A percentile compares a stretch with the other conserved stretches of the same genome.
Evolutionary conservation across 2,113 vertebrate species (phyloP).

Genomic region (Todiramphus chloris): DNA sequence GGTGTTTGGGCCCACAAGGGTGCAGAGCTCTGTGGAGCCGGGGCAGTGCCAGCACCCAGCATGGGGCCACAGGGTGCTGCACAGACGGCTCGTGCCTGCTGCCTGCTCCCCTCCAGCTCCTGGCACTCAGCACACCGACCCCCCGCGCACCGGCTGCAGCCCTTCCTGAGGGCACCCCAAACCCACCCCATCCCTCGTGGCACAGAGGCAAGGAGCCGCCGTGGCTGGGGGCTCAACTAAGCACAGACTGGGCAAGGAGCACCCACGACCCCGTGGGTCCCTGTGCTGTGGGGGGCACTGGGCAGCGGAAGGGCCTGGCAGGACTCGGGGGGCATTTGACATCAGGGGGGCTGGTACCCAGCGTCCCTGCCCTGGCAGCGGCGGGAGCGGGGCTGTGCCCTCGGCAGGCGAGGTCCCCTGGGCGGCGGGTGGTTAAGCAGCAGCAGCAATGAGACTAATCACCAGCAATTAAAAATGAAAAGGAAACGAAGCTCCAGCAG

Average conservation of each 20-base stretch:
- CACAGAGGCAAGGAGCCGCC: rapidly evolving
- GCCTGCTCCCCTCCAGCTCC: background rate
- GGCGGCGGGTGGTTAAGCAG: constrained; percentile 62
- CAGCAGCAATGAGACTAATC: constrained; percentile 74
- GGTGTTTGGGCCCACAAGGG: background rate
- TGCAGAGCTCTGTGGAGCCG: background rate
- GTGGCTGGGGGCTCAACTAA: background rate
- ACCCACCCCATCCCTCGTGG: background rate
- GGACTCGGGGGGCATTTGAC: rapidly evolving
- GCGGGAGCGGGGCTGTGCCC: background rate
- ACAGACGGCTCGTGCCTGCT: background rate
- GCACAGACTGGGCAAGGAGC: background rate
- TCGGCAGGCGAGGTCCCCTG: constrained; percentile 49
- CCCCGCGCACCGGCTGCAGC: rapidly evolving
- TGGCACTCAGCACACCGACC: background rate
- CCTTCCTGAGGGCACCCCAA: background rate
- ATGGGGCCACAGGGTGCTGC: rapidly evolving
- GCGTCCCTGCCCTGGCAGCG: background rate
- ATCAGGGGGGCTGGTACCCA: rapidly evolving
- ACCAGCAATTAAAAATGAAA: constrained; percentile 75
- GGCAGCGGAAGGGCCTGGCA: background rate
- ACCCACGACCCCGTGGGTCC: rapidly evolving
- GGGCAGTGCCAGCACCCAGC: rapidly evolving
- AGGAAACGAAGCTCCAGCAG: constrained; percentile 79
- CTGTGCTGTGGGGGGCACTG: rapidly evolving